Conservation (phyloP, 2,888 invertebrate species). For the Spilarctia lutea region DNA sequence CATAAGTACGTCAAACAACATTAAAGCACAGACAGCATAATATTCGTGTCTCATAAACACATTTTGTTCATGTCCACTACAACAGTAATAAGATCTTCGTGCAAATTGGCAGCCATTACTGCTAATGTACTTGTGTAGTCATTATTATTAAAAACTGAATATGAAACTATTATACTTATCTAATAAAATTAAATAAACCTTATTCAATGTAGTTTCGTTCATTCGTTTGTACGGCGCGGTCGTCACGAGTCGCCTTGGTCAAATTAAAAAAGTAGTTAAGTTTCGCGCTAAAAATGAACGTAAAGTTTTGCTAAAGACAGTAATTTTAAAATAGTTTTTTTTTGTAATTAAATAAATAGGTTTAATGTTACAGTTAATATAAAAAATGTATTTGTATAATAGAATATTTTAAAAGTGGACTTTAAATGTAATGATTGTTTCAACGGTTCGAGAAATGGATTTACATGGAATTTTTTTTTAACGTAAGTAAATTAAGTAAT, state of each 20-base stretch:
- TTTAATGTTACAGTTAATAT: not conserved
- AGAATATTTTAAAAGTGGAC: not conserved
- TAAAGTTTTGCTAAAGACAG: not conserved
- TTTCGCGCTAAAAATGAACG: not conserved
- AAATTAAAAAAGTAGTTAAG: not conserved
- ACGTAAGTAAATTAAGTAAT: not conserved
- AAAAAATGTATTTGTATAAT: not conserved
- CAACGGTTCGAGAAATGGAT: not conserved
- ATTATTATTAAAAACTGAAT: constrained; percentile 3
- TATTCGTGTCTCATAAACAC: not conserved
- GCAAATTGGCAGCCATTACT: not conserved
- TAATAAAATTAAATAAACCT: constrained; percentile 5
- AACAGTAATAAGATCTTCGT: constrained; percentile 3
- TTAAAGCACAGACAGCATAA: not conserved
- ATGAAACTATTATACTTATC: not conserved
- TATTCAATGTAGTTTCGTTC: not conserved
- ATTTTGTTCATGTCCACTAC: not conserved
- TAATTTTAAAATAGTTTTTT: not conserved
- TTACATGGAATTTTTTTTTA: not conserved
- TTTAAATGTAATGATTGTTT: not conserved
- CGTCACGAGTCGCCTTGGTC: not conserved
- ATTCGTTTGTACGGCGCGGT: not conserved
- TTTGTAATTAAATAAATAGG: not conserved
- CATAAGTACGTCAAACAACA: not conserved
- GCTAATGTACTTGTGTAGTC: not conserved